Base-by-base conservation (phyloP, 2,888 invertebrate genomes). In the Acheta domesticus region DNA sequence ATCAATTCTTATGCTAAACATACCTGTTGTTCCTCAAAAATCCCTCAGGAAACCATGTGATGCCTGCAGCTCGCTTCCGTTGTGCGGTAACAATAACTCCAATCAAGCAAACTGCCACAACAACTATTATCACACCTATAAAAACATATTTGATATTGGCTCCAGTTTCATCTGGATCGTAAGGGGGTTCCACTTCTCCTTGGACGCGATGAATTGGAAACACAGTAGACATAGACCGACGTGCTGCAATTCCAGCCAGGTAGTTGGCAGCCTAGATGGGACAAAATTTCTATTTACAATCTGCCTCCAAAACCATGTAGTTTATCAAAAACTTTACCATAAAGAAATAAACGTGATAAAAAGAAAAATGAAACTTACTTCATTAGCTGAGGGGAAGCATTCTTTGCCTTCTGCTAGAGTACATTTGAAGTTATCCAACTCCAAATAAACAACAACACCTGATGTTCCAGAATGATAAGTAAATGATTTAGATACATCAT, bases 11-110 rank as follows among this genome's bases (percentile, higher is more conserved):
- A 62, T 4, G n/a, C 62, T 19, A 62, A 62, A 77, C 82, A 77
- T 73, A 84, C 83, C 83, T 84, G 80, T 91, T 93, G 0, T 92
- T 91, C 0, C 92, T 87, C 5, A 96, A 91, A 85, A 98, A 98
- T 0, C 96, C 98, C 88, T 98, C 98, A 0, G 98, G 98, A 89
- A 98, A 98, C 98, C 98, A 98, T 0, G 97, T 98, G 74, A 96
- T 94, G 0, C 97, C 97, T 21, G 86, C 84, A 0, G 95, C 96
- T 5, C 95, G 92, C 87, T 97, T 97, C 14, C 96, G 89, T 83
- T 96, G 93, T 0, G 94, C 93, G 0, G 94, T 94, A 0, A 96
- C 92, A 14, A 97, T 87, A 0, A 97, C 93, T 16, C 94, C 95
- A 23, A 95, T 89, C 1, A 95, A 86, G 49, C 95, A 87, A n/a